phyloP scores from a whole-genome alignment of 2,113 vertebrate species.

The Apaloderma vittatum region DNA sequence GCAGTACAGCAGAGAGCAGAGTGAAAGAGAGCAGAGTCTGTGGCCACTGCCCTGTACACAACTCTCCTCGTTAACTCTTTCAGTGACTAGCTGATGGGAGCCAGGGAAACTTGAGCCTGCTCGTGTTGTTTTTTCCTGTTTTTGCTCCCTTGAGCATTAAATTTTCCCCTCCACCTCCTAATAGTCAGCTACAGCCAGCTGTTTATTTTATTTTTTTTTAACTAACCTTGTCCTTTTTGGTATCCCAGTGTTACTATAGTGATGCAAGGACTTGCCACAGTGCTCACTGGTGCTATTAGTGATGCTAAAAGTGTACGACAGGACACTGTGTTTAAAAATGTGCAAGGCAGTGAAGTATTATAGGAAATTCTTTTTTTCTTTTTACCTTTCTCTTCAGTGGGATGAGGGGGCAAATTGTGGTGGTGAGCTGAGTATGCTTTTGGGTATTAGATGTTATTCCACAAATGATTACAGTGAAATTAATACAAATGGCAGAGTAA shows the following conservation, averaged over 20 bases:
- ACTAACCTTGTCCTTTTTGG: neutral
- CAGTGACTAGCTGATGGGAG: neutral
- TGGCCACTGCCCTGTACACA: neutral
- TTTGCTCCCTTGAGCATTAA: slow-evolving; percentile 34
- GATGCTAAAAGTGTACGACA: neutral
- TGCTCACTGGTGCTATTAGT: neutral
- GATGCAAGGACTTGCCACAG: slow-evolving; percentile 10
- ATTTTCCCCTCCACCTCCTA: neutral
- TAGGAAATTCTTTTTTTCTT: neutral
- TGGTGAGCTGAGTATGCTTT: neutral
- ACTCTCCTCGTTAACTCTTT: neutral
- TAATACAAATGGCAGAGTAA: neutral
- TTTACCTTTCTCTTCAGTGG: neutral
- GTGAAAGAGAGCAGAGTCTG: neutral
- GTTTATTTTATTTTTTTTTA: slow-evolving; percentile 23
- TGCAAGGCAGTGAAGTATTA: neutral
- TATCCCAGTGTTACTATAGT: slow-evolving; percentile 16
- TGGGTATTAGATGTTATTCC: neutral
- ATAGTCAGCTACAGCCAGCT: slow-evolving; percentile 14
- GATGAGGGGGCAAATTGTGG: neutral
- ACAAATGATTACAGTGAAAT: neutral
- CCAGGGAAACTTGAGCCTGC: neutral
- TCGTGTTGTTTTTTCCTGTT: neutral
- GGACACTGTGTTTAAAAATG: slow-evolving; percentile 8
- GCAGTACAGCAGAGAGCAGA: neutral